A percentile compares a stretch with the other conserved stretches of the same genome.
phyloP scores from a whole-genome alignment of 2,797 vertebrate species.

The Caiman crocodilus region DNA sequence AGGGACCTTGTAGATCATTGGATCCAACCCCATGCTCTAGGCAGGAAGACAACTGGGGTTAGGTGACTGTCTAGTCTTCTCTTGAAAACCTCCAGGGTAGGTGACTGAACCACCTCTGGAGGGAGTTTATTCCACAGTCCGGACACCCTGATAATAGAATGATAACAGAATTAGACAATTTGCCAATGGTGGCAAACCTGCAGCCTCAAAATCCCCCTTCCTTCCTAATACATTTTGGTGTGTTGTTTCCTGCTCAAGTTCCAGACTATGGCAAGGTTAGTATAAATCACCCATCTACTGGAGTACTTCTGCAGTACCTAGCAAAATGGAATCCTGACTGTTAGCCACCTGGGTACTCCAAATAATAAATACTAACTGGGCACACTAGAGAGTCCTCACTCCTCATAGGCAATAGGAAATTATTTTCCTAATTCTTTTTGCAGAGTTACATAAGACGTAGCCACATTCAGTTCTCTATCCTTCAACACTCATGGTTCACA shows the following conservation, averaged over 20 bases:
- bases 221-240: neutral
- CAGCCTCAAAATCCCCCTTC: neutral
- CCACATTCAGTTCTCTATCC: neutral
- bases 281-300: neutral
- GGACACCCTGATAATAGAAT: too few relatives aligned
- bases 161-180: neutral
- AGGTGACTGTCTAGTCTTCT: too few relatives aligned
- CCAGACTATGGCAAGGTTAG: neutral
- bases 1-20: too few relatives aligned
- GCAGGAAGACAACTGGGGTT: too few relatives aligned
- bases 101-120: too few relatives aligned
- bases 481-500: neutral
- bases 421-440: neutral
- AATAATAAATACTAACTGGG: neutral
- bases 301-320: neutral
- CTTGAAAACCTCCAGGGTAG: too few relatives aligned
- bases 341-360: neutral
- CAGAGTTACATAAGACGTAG: rapidly evolving
- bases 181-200: neutral
- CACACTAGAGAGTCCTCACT: rapidly evolving
- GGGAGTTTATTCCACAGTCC: too few relatives aligned
- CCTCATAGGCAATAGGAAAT: rapidly evolving
- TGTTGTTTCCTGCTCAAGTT: neutral
- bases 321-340: rapidly evolving
- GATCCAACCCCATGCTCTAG: too few relatives aligned